phyloP scores from a whole-genome alignment of 2,113 vertebrate genomes.

The Gasterosteus nipponicus region DNA sequence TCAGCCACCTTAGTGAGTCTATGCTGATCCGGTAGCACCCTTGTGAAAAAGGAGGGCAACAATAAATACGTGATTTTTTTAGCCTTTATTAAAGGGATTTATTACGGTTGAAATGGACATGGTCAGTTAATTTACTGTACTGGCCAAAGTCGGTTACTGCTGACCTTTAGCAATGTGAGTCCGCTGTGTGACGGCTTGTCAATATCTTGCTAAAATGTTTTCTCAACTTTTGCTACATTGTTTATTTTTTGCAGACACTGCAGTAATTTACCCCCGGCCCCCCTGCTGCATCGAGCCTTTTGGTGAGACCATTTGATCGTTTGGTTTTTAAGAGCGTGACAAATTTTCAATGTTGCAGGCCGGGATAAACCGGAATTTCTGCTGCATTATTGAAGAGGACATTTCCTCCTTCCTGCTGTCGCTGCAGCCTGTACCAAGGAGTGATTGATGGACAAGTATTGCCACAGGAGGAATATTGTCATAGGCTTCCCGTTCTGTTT shows the following conservation, averaged over 20 bases:
- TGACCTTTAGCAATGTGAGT: not conserved
- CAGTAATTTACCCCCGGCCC: not conserved
- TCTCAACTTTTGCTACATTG: not conserved
- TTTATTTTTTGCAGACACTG: not conserved
- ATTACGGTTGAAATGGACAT: not conserved
- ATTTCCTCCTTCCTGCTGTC: constrained; percentile 45
- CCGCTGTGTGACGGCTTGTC: constrained; percentile 11
- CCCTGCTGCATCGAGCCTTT: not conserved
- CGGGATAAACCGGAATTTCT: constrained; percentile 25
- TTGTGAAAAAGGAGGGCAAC: too few relatives aligned
- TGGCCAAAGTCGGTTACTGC: not conserved
- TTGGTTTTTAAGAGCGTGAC: constrained; percentile 28
- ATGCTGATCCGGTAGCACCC: too few relatives aligned
- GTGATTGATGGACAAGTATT: constrained; percentile 52
- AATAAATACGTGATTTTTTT: not conserved
- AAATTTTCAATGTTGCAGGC: constrained; percentile 37
- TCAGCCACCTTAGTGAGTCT: too few relatives aligned
- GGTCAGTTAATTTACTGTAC: not conserved
- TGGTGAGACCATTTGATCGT: not conserved
- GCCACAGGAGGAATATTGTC: constrained; percentile 40
- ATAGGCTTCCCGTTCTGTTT: constrained; percentile 22
- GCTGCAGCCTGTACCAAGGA: constrained; percentile 12
- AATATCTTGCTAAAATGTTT: not conserved
- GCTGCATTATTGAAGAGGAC: constrained; percentile 57
- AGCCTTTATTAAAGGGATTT: not conserved